Percentiles rank a stretch among this genome's conserved stretches.
These are phyloP conservation scores for Linepithema humile DNA, from an alignment of 1,140 invertebrate species.

Conservation along the genomic window DNA sequence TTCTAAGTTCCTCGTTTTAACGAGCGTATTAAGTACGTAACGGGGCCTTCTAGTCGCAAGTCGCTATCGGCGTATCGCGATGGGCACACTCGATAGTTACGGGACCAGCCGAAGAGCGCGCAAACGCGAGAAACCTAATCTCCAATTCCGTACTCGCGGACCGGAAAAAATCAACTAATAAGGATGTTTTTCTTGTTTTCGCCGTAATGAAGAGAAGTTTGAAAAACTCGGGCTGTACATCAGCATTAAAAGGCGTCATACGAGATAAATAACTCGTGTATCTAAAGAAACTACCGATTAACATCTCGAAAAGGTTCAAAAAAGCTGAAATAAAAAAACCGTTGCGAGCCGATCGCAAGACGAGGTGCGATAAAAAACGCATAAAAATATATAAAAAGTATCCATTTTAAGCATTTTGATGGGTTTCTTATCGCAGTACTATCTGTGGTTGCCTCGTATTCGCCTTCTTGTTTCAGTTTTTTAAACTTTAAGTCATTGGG, in stretches of 20 bases:
- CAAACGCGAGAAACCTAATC: conserved; percentile 25
- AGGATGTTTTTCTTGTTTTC: neutral
- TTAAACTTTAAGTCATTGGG: neutral
- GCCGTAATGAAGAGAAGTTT: neutral
- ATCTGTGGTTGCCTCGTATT: neutral
- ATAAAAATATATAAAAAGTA: neutral
- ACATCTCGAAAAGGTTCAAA: neutral
- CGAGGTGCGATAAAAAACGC: neutral
- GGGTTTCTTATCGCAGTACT: neutral
- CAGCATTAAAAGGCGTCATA: neutral
- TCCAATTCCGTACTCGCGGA: conserved; percentile 32
- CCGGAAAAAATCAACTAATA: conserved; percentile 35
- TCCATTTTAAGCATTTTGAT: neutral
- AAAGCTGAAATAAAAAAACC: neutral
- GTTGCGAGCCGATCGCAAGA: neutral
- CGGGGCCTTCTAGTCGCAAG: conserved; percentile 41
- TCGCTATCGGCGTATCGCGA: conserved; percentile 48
- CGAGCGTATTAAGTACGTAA: conserved; percentile 58
- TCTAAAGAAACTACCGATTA: conserved; percentile 11
- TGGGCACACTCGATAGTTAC: conserved; percentile 46
- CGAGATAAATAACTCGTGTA: neutral
- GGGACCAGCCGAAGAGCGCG: conserved; percentile 31
- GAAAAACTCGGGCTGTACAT: neutral
- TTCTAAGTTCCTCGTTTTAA: conserved; percentile 56
- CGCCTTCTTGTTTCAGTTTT: neutral